Base-by-base conservation (phyloP, 1,140 invertebrate species). In the Portunus trituberculatus region DNA sequence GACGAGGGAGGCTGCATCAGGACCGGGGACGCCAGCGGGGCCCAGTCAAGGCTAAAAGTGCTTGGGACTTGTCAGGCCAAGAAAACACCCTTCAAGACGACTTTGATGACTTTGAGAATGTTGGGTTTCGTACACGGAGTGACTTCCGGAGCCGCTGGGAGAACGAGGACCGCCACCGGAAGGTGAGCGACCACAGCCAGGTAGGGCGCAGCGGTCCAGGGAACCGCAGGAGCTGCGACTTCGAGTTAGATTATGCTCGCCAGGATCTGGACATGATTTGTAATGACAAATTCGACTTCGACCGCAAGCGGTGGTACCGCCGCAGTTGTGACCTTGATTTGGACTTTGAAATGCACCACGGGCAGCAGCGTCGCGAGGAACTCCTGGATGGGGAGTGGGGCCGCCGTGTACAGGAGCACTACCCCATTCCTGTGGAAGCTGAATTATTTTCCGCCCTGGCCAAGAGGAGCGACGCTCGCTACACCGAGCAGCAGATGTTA, bases 201-300 rank as follows among this genome's bases (percentile, higher is more conserved):
- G 93, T 96, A 48, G 86, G 45, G 20, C 95, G 94, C 83, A 82
- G 86, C 28, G 87, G 67, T 20, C 92, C 95, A 48, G 95, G 95
- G 96, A 94, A 95, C 46, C 94, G 95, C 25, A 95, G 96, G 12
- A 96, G 96, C 48, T 96, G 96, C 29, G 96, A 96, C 95, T 96
- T 96, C 39, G 96, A 96, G 28, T 16, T 93, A 0, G 96, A 96
- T 8, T 90, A 93, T 31, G 88, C 93, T 4, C 48, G 46, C 52
- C 84, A 95, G 0, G 91, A 95, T 3, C 25, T 83, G n/a, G 95
- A 95, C 32, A 31, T 82, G 84, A 94, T 86, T 59, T 87, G 31
- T 83, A 46, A 46, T n/a, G 89, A 91, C 84, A 93, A 96, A 32
- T 28, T 93, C 16, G 95, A 95, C 31, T 92, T 96, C 46, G 90